Evolutionary conservation across 2,113 vertebrate genomes (phyloP).

Genomic region (Saimiri boliviensis): DNA sequence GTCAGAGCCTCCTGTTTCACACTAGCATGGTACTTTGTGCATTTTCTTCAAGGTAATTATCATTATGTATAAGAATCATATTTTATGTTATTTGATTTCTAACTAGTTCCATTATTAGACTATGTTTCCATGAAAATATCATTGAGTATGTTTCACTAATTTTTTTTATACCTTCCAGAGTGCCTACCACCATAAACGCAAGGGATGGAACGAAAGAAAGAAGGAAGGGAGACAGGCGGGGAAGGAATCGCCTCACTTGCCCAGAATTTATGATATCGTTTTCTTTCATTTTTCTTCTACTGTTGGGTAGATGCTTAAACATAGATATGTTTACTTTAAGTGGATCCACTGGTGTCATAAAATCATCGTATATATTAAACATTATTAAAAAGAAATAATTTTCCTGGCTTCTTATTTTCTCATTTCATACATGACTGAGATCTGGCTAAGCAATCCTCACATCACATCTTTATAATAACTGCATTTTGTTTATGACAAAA

Average conservation of each 20-base stretch:
- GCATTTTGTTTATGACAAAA: neutral
- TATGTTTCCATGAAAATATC: neutral
- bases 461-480: neutral
- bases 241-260: neutral
- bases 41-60: neutral
- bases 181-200: neutral
- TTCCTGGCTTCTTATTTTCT: neutral
- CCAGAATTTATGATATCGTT: neutral
- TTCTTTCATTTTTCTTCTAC: neutral
- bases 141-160: neutral
- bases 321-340: neutral
- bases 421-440: neutral
- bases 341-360: neutral
- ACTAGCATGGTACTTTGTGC: neutral
- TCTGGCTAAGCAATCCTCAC: neutral
- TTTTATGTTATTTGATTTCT: neutral
- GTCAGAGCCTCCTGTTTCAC: neutral
- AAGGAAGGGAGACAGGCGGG: neutral
- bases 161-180: neutral
- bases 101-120: neutral
- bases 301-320: neutral
- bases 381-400: neutral
- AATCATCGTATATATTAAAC: neutral
- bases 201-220: neutral
- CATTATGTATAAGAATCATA: neutral